A percentile compares a stretch with the other conserved stretches of the same genome.
Conservation (phyloP, 2,113 vertebrate genomes). For the Oreochromis aureus region DNA sequence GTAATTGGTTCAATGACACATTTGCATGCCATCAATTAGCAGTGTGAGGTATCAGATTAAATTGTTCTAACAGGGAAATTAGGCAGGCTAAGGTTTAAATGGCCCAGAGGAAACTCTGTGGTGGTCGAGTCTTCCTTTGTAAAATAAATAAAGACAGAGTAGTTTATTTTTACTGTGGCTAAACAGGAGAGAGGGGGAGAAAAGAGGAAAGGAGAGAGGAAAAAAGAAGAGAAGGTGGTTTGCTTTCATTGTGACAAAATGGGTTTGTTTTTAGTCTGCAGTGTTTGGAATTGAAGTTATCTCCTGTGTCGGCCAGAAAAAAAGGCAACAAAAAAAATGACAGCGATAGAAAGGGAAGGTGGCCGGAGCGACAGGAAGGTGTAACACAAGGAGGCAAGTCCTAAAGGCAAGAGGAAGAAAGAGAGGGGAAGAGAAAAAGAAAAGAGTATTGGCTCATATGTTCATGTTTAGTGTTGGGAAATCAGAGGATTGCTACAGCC, state of each 20-base stretch:
- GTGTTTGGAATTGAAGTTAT: conserved; percentile 48
- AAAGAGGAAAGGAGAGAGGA: not conserved
- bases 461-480: conserved; percentile 39
- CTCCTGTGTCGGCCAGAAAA: conserved; percentile 12
- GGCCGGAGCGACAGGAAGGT: conserved; percentile 16
- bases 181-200: conserved; percentile 22
- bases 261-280: conserved; percentile 57
- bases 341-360: not conserved
- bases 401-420: not conserved
- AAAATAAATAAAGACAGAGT: conserved; percentile 64
- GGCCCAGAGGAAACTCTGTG: conserved; percentile 51
- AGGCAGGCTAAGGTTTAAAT: conserved; percentile 46
- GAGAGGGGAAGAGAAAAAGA: not conserved
- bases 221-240: conserved; percentile 30
- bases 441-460: not conserved
- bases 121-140: conserved; percentile 51
- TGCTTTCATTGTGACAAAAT: conserved; percentile 63
- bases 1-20: not conserved
- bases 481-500: conserved; percentile 26
- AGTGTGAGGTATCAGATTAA: not conserved
- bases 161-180: conserved; percentile 61
- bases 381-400: conserved; percentile 37
- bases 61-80: conserved; percentile 24
- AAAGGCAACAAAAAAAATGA: conserved; percentile 11
- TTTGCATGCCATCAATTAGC: conserved; percentile 9